A percentile compares a stretch with the other conserved stretches of the same genome.
These are phyloP conservation scores for Bothrops jararaca DNA, from an alignment of 2,113 vertebrate species.

Conservation along the genomic window DNA sequence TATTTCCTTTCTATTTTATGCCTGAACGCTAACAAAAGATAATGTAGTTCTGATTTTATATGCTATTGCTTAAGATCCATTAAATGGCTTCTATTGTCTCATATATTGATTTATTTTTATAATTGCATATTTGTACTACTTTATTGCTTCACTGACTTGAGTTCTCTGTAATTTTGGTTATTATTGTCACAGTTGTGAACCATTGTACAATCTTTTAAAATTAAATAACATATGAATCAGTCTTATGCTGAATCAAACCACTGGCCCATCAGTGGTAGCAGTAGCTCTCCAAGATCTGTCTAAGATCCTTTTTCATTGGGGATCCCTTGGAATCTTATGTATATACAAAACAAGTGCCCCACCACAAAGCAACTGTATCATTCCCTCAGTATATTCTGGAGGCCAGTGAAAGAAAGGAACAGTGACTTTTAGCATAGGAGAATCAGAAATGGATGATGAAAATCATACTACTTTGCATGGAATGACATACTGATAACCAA, in stretches of 20 bases:
- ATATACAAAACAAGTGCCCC: neutral
- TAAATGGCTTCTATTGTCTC: neutral
- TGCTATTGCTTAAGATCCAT: neutral
- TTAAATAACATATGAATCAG: neutral
- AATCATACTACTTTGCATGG: neutral
- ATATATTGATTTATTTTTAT: neutral
- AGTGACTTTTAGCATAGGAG: neutral
- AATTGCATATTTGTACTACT: neutral
- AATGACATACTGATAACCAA: neutral
- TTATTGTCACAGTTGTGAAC: neutral
- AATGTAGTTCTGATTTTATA: neutral
- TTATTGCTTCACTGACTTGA: neutral
- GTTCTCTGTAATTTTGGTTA: neutral
- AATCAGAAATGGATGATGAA: neutral
- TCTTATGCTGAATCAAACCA: neutral
- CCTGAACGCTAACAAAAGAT: neutral
- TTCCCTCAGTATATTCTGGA: neutral
- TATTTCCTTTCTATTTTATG: neutral
- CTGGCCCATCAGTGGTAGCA: neutral
- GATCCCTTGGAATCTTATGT: neutral
- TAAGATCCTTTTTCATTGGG: neutral
- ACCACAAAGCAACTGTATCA: neutral
- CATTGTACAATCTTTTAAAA: neutral
- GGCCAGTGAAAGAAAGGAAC: neutral
- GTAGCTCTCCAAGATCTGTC: neutral